These are phyloP conservation scores for Pangasius sanitwongsei DNA, from an alignment of 2,797 vertebrate species.

Conservation along the genomic window DNA sequence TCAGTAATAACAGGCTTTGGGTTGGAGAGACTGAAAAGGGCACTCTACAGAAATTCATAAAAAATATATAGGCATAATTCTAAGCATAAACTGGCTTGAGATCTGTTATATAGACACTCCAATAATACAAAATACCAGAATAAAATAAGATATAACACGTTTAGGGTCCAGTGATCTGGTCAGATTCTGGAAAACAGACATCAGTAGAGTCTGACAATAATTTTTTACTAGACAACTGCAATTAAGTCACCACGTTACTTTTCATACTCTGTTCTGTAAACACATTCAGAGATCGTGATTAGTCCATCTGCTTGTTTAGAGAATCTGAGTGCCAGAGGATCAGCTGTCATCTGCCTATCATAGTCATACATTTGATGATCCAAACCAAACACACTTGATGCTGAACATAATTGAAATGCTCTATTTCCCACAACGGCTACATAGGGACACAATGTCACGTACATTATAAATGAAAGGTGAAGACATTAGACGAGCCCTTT, in stretches of 20 bases:
- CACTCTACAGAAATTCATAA: background rate
- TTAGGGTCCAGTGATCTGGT: background rate
- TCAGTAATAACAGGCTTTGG: constrained; percentile 4
- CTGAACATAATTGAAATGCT: background rate
- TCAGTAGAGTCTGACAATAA: background rate
- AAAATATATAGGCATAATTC: background rate
- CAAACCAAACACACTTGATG: background rate
- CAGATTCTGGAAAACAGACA: background rate
- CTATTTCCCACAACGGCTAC: background rate
- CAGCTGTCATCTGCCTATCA: background rate
- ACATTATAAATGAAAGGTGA: background rate
- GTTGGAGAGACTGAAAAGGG: background rate
- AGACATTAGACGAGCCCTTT: background rate
- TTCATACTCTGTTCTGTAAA: constrained; percentile 9
- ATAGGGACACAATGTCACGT: background rate
- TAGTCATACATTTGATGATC: background rate
- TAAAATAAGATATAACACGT: background rate
- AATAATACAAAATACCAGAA: background rate
- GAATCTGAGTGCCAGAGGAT: background rate
- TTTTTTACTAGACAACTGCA: background rate
- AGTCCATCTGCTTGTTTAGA: background rate
- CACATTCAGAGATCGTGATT: constrained; percentile 26
- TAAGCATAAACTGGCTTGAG: background rate
- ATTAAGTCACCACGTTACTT: background rate
- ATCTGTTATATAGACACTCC: background rate